Base-by-base conservation (phyloP, 2,888 invertebrate species). In the Cosmia trapezina region DNA sequence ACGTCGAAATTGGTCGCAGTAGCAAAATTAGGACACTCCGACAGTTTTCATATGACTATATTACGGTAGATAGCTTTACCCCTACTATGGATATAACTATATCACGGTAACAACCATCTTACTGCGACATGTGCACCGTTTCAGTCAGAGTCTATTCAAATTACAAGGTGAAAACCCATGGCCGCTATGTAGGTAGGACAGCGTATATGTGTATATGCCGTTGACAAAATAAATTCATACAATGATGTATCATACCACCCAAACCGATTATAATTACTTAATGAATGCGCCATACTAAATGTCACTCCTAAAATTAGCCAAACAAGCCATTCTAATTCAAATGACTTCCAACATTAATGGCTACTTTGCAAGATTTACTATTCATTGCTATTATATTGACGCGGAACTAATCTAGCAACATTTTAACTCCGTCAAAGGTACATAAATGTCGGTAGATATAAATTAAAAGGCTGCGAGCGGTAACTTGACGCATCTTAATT, bases 401-500 rank as follows among this genome's bases (percentile, higher is more conserved):
- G 70, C 73, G 83, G 75, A 83, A 83, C 73, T 87, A 86, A 87
- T 87, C 69, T 80, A 76, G 85, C 84, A 84, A 89, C 85, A 88
- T 88, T 85, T 86, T 88, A 89, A 80, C 68, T 61, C 76, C 61
- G 69, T 71, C 70, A 72, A 66, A 67, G 60, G 60, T 71, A 76
- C 73, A 85, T 84, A 82, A 86, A 86, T 71, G 81, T 85, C 80
- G 47, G 22, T 61, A 47, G 57, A 3, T 65, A 83, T 85, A 84
- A 85, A 81, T 87, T 85, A 84, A 63, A 76, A 77, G 80, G 73
- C 77, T 70, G 76, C 79, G 75, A 78, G 74, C 86, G 91, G 85
- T 86, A 90, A 88, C 86, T 89, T 85, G 86, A 83, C 90, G 89
- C 89, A 87, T 90, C 90, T 92, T 92, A 93, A 92, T 93, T 91